These are phyloP conservation scores for Semotilus atromaculatus DNA, from an alignment of 2,797 vertebrate species.

Conservation along the genomic window DNA sequence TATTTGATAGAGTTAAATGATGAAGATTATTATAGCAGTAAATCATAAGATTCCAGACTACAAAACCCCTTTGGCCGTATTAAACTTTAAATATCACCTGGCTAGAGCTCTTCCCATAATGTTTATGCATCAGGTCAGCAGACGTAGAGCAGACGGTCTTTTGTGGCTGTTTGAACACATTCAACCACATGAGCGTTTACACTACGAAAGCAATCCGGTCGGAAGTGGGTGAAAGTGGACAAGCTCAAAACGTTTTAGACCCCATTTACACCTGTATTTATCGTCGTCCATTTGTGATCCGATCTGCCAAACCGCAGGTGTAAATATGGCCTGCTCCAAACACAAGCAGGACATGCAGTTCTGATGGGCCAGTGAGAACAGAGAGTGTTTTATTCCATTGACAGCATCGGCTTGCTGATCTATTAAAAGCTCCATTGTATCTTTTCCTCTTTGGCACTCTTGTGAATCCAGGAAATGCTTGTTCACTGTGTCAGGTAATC, in stretches of 20 bases:
- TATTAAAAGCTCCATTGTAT: conserved; percentile 70
- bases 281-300: too few species aligned
- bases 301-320: too few species aligned
- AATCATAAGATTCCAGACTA: not conserved
- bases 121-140: too few species aligned
- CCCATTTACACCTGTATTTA: too few species aligned
- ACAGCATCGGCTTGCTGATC: conserved; percentile 59
- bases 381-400: conserved; percentile 27
- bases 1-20: not conserved
- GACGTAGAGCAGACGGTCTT: too few species aligned
- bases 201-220: too few species aligned
- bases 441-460: conserved; percentile 59
- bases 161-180: too few species aligned
- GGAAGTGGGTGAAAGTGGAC: too few species aligned
- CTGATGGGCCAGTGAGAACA: conserved; percentile 21
- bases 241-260: too few species aligned
- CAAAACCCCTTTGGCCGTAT: not conserved
- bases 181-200: too few species aligned
- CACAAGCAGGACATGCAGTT: not conserved
- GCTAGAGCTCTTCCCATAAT: too few species aligned
- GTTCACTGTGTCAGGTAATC: conserved; percentile 64
- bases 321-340: not conserved
- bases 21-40: not conserved
- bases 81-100: too few species aligned
- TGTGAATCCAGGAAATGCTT: conserved; percentile 59